A percentile compares a stretch with the other conserved stretches of the same genome.
Conservation (phyloP, 1,140 invertebrate genomes). For the Eumeta japonica region DNA sequence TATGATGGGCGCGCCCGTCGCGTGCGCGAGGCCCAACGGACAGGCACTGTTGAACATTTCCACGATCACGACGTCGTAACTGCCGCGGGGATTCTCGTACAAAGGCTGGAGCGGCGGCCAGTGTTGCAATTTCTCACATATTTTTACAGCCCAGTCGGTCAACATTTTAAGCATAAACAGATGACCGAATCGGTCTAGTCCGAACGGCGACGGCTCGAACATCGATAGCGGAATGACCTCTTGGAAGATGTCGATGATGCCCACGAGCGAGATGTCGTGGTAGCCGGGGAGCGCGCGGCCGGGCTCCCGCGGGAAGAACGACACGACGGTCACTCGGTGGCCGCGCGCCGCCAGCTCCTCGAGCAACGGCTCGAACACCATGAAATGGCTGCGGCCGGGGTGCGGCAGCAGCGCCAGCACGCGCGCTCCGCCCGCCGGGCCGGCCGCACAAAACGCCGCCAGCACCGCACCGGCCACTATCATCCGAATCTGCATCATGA, state of each 20-base stretch:
- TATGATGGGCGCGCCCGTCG: conserved; percentile 62
- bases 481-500: not conserved
- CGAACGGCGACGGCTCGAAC: not conserved
- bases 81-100: too few relatives aligned
- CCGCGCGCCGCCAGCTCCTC: conserved; percentile 62
- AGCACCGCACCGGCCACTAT: not conserved
- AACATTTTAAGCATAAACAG: not conserved
- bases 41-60: conserved; percentile 70
- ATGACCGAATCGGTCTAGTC: not conserved
- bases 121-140: not conserved
- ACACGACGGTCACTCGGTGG: conserved; percentile 68
- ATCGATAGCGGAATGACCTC: not conserved
- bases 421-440: conserved; percentile 11
- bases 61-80: conserved; percentile 65
- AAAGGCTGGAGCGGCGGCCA: too few relatives aligned
- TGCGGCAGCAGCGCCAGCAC: conserved; percentile 67
- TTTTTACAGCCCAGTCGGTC: not conserved
- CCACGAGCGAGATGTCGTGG: conserved; percentile 50
- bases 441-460: too few relatives aligned
- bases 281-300: conserved; percentile 40
- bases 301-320: conserved; percentile 64
- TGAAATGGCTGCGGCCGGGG: conserved; percentile 69
- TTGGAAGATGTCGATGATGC: not conserved
- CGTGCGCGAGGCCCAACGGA: conserved; percentile 59
- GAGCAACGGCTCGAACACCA: conserved; percentile 66